Conservation (phyloP, 2,113 vertebrate species). For the Chiloscyllium plagiosum region DNA sequence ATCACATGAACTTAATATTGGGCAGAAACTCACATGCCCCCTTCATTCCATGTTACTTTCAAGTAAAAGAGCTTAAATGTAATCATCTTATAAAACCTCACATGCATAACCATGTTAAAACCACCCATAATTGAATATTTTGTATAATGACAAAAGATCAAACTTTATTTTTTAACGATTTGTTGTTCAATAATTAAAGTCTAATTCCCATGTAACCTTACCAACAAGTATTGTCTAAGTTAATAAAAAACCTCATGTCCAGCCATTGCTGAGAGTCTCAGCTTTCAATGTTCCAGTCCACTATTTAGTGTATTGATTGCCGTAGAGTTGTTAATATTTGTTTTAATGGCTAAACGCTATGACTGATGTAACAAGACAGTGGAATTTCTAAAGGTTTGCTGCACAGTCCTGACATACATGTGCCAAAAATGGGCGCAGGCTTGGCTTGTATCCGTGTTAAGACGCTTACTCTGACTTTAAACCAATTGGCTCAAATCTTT, state of each 20-base stretch:
- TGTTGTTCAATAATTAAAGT: too few relatives aligned
- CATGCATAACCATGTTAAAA: not conserved
- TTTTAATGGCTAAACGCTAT: not conserved
- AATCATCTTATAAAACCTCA: not conserved
- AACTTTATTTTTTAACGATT: not conserved
- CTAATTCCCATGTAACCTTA: not conserved
- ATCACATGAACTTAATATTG: not conserved
- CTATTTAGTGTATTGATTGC: not conserved
- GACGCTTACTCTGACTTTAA: not conserved
- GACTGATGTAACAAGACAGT: conserved; percentile 19
- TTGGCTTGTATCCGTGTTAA: not conserved
- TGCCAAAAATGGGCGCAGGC: not conserved
- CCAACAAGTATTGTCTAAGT: not conserved
- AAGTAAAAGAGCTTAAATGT: not conserved
- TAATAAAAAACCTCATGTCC: not conserved
- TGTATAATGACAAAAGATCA: not conserved
- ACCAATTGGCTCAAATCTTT: not conserved
- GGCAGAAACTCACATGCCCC: not conserved
- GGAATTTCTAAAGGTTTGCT: conserved; percentile 6
- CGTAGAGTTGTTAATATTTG: not conserved
- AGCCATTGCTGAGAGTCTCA: not conserved
- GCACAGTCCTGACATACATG: not conserved
- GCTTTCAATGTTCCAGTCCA: not conserved
- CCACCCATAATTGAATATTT: not conserved
- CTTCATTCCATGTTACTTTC: not conserved